A percentile compares a stretch with the other conserved stretches of the same genome.
phyloP scores from a whole-genome alignment of 2,113 vertebrate species.

The Jaculus jaculus region DNA sequence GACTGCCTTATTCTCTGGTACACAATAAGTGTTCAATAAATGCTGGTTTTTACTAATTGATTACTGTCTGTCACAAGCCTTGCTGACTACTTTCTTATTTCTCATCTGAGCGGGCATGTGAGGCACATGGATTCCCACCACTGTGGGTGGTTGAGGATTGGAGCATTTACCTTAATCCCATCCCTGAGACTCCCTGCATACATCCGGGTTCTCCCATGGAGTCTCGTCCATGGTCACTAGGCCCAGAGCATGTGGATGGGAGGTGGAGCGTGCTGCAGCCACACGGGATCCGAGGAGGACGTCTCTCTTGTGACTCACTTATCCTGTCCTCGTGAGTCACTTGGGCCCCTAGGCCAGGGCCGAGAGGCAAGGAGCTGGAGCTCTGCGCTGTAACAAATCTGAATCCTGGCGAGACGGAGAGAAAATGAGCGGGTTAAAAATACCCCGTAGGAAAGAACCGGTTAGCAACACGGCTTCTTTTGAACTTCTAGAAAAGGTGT shows the following conservation, averaged over 20 bases:
- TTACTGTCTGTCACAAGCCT: background rate
- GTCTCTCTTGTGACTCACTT: slow-evolving; percentile 65
- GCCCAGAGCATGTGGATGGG: background rate
- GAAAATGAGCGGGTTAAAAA: slow-evolving; percentile 71
- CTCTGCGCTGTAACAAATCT: slow-evolving; percentile 62
- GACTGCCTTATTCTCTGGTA: background rate
- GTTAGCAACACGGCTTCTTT: slow-evolving; percentile 81
- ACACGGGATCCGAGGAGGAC: background rate
- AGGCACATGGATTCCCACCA: background rate
- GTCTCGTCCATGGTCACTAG: background rate
- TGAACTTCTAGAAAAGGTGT: slow-evolving; percentile 86
- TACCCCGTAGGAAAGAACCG: slow-evolving; percentile 81
- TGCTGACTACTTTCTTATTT: background rate
- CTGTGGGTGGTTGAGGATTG: background rate
- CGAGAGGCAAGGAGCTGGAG: slow-evolving; percentile 55
- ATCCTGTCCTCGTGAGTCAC: slow-evolving; percentile 30
- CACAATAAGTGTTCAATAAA: background rate
- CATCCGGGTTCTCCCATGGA: background rate
- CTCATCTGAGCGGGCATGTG: no score
- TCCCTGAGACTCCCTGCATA: slow-evolving; percentile 29
- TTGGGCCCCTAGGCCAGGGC: slow-evolving; percentile 12
- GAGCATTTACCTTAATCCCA: background rate
- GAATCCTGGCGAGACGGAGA: slow-evolving; percentile 64
- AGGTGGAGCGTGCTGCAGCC: slow-evolving; percentile 49
- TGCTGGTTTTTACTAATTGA: background rate